Base-by-base conservation (phyloP, 2,113 vertebrate genomes). In the Collichthys lucidus region DNA sequence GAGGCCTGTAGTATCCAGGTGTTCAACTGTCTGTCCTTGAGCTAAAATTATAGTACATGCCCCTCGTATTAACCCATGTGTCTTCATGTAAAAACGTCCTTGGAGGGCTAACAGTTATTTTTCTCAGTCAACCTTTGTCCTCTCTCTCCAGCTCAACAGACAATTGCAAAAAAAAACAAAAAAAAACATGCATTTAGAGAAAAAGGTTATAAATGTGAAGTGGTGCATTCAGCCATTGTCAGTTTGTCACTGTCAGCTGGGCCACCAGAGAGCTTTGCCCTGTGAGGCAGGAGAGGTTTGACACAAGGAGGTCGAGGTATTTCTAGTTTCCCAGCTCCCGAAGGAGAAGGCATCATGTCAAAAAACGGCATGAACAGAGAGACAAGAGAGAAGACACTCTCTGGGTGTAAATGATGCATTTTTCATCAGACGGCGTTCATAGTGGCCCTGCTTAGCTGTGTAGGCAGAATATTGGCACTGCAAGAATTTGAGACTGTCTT, bases 191-290 rank as follows among this genome's bases (percentile, higher is more conserved):
- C 50, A 42, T 61, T 78, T 80, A 72, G 1, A 65, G 42, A 69
- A 49, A 73, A 76, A 69, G 22, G 80, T 88, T 71, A 22, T 52
- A 85, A 67, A 74, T 74, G 86, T 83, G 81, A 90, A 88, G 78
- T 74, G 80, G 71, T 72, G 88, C 82, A 80, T 88, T 88, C 79
- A 87, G 84, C 80, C 77, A 53, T 81, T 91, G 86, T 84, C 89
- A 92, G 86, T 93, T 90, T 92, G 89, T 93, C 87, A 89, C 78
- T 88, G 88, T 88, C 89, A 91, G 87, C 75, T 5, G 24, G 70
- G 87, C 77, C 88, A 84, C 84, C 70, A 63, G 91, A 85, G 90
- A 83, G 69, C 61, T 24, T 57, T 68, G 3, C 60, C 56, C 60
- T 31, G 76, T 8, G 65, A 80, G 79, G 56, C 31, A 11, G 76